Evolutionary conservation across 1,140 invertebrate species (phyloP).

Genomic region (Heliconius nattereri): DNA sequence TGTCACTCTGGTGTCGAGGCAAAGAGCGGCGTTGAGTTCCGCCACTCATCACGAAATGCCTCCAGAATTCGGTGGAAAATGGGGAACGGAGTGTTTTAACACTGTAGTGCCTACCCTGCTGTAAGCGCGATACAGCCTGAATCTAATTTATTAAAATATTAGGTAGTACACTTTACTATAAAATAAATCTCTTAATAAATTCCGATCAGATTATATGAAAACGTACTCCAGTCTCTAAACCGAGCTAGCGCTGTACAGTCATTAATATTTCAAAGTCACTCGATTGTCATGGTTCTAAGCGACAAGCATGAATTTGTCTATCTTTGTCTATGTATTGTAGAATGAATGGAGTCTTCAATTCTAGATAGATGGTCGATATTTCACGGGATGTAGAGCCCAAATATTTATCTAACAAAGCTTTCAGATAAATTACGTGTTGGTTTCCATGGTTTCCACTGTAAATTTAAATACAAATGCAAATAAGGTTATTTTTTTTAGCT

Average conservation of each 20-base stretch:
- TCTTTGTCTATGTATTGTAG: constrained; percentile 19
- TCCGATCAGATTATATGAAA: constrained; percentile 14
- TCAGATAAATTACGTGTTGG: constrained; percentile 1
- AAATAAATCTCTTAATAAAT: not conserved
- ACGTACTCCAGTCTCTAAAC: constrained; percentile 10
- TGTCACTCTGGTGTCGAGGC: no score
- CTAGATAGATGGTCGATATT: constrained; percentile 23
- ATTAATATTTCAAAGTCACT: constrained; percentile 39
- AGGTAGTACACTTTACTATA: no score
- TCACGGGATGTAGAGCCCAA: constrained; percentile 9
- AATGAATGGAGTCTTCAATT: constrained; percentile 32
- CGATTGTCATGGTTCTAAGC: constrained; percentile 31
- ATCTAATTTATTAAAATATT: no score
- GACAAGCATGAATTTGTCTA: constrained; percentile 33
- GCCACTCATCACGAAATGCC: no score
- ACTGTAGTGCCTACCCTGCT: no score
- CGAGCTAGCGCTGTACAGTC: constrained; percentile 16
- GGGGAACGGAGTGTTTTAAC: no score
- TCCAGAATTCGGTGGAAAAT: no score
- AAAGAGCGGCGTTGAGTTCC: no score
- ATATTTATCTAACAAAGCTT: constrained; percentile 1
- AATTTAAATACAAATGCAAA: not conserved
- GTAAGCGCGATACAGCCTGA: no score
- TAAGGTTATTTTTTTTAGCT: not conserved
- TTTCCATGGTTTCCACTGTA: not conserved